Conservation (phyloP, 2,113 vertebrate species). For the Chascanopsetta lugubris region DNA sequence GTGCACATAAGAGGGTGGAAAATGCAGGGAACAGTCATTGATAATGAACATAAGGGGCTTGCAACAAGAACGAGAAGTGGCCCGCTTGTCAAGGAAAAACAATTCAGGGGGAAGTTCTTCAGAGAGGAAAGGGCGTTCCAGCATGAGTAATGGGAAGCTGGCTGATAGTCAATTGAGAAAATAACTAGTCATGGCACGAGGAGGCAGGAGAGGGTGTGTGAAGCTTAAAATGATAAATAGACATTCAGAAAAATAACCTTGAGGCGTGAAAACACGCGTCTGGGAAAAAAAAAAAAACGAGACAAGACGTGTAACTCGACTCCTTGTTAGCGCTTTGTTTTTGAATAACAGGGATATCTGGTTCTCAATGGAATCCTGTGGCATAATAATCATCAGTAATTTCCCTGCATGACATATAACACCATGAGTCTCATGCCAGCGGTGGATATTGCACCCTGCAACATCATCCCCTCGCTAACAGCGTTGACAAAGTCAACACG, state of each 20-base stretch:
- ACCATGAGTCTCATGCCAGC: constrained; percentile 21
- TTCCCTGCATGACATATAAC: constrained; percentile 43
- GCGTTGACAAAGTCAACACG: constrained; percentile 43
- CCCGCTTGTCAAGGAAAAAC: constrained; percentile 26
- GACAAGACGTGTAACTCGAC: constrained; percentile 15
- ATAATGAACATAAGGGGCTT: constrained; percentile 12
- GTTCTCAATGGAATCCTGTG: constrained; percentile 14
- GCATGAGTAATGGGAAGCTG: constrained; percentile 57
- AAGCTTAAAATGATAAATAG: constrained; percentile 63
- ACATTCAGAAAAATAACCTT: constrained; percentile 60
- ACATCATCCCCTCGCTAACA: constrained; percentile 42
- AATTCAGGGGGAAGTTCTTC: constrained; percentile 25
- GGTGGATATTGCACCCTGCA: constrained; percentile 38
- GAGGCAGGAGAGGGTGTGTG: constrained; percentile 49
- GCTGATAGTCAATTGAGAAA: constrained; percentile 62
- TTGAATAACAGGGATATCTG: constrained; percentile 40
- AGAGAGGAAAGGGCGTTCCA: constrained; percentile 41
- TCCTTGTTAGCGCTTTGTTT: constrained; percentile 35
- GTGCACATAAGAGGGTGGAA: not conserved
- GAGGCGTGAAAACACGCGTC: constrained; percentile 45
- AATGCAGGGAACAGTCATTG: constrained; percentile 6
- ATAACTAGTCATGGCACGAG: constrained; percentile 57
- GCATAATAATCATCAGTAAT: constrained; percentile 42
- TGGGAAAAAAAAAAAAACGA: constrained; percentile 21
- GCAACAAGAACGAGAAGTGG: not conserved